Evolutionary conservation across 2,888 invertebrate species (phyloP), one percentile per base, ranked within the genome.

Genomic region (Steromphala cineraria): DNA sequence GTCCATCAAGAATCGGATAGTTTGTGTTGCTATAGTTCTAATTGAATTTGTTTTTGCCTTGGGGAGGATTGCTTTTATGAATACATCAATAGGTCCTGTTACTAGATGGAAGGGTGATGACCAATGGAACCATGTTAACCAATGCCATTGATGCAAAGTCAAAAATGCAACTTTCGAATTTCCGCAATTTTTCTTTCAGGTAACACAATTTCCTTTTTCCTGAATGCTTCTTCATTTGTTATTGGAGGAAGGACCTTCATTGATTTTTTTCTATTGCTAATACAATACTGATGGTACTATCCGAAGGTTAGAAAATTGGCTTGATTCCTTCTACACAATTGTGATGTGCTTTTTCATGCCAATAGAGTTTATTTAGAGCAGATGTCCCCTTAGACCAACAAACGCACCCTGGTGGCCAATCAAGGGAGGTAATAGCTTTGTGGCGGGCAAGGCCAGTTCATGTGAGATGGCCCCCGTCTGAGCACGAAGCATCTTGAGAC

Each of bases 331-430:
- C n/a, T 55, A 28, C 76, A 76, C 55, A 24, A 55, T 76, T 76
- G 76, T 55, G 76, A 76, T 76, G 76, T 55, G 76, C 76, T 55
- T 53, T 76, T 76, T 76, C 76, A 55, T 76, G 55, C 76, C 55
- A 52, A 28, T 55, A 55, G 55, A 40, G 76, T 76, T 53, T 78
- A 67, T 31, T 53, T 67, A 46, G 78, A 67, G 67, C 52, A 78
- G 78, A 78, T 67, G 28, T 19, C 21, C 40, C 52, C 67, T 52
- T 78, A 52, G 71, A 46, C 52, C 40, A 67, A 78, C 78, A 52
- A 67, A 78, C 46, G 67, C 36, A 31, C 52, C 78, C 71, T 24
- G 67, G 55, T 76, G 76, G 76, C 31, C 55, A 75, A 53, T 53
- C 75, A 75, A 46, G 52, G 21, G 19, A 52, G 28, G 76, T 55